Evolutionary conservation across 2,797 vertebrate species (phyloP), one percentile per base, ranked within the genome.

Genomic region (Crypturellus tataupa): DNA sequence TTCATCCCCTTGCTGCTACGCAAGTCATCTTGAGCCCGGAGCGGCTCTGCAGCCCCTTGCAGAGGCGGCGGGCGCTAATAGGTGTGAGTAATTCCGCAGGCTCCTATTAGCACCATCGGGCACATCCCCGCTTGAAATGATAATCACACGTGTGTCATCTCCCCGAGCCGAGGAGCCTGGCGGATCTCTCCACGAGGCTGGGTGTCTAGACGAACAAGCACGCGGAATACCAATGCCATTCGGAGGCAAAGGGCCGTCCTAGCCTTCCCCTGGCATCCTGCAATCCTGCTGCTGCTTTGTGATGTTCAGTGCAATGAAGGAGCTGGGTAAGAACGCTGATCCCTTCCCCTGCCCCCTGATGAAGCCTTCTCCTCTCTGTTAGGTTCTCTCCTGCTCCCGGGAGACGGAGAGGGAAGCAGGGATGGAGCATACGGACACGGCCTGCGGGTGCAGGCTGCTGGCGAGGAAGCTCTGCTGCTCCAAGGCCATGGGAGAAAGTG

Each of bases 121-220:
- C 80, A 78, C 8, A 91, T 87, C 90, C 96, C 94, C 59, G 92
- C 92, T 44, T 76, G 97, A 91, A 63, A 91, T 82, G 97, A 91
- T 95, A 97, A 97, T 97, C 95, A 92, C 93, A 93, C 12, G 77
- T 80, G 76, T 96, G 97, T 93, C 96, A 96, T 94, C 84, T 67
- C 84, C 76, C 85, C 55, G 23, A 81, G 94, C 87, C 91, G 67
- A 53, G 92, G 75, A 96, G 94, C 90, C 71, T 59, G 94, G 90
- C 65, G 89, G 94, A 95, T 94, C 97, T 93, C 90, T 80, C 60
- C n/a, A 33, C 94, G 92, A 95, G 95, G 89, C 93, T 82, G 80
- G 89, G 44, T 80, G 97, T 98, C 97, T 97, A 98, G 97, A 97
- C 97, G 55, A 92, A 84, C 81, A 86, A 90, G 84, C 78, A 89